Evolutionary conservation across 2,797 vertebrate species (phyloP).

Genomic region (Sebastes hopkinsi): DNA sequence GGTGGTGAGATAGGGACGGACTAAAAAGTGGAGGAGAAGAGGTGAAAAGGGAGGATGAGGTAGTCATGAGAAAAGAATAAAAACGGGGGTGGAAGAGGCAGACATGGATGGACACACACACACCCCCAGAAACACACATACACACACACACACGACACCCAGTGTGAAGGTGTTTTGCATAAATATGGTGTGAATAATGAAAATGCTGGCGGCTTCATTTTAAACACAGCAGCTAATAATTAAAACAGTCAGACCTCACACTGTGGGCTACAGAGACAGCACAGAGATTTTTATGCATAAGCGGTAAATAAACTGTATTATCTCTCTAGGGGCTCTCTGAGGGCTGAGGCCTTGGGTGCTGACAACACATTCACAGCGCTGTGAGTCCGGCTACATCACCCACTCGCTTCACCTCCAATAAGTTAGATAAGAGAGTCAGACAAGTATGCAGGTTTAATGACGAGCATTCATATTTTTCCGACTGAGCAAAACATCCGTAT

Average conservation of each 20-base stretch:
- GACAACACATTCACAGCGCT: conserved; percentile 35
- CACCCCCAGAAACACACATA: background rate
- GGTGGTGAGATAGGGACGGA: background rate
- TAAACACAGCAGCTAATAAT: conserved; percentile 73
- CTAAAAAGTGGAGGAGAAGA: conserved; percentile 12
- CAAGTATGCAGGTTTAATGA: conserved; percentile 36
- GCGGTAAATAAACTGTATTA: conserved; percentile 65
- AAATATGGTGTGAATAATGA: conserved; percentile 60
- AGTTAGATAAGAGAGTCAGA: conserved; percentile 1
- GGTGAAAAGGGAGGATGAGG: conserved; percentile 21
- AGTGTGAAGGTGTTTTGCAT: conserved; percentile 60
- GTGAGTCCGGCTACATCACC: conserved; percentile 31
- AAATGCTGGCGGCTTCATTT: conserved; percentile 69
- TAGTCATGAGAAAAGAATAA: background rate
- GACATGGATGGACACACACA: conserved; percentile 2
- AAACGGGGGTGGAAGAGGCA: conserved; percentile 3
- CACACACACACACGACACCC: background rate
- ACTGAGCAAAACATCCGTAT: background rate
- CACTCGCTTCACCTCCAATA: conserved; percentile 38
- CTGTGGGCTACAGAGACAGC: conserved; percentile 56
- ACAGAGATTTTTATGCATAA: conserved; percentile 52
- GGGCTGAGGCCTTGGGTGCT: conserved; percentile 45
- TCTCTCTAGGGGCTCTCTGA: conserved; percentile 53
- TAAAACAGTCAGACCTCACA: conserved; percentile 68
- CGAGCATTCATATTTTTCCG: conserved; percentile 12